Conservation (phyloP, 2,888 invertebrate species). For the Lymantria dispar region DNA sequence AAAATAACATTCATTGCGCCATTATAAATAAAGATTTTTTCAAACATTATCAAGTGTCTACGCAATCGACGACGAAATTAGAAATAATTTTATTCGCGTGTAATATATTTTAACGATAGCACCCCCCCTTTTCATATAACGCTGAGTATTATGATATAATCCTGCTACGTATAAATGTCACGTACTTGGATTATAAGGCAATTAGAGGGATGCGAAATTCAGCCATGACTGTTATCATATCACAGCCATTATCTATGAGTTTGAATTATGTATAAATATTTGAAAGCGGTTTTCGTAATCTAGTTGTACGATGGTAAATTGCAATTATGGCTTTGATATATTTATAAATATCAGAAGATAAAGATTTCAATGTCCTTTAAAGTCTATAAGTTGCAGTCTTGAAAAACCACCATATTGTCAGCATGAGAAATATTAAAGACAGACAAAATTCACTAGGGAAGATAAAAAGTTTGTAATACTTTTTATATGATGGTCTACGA, state of each 20-base stretch:
- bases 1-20: slow-evolving; percentile 4
- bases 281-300: slow-evolving; percentile 19
- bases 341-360: neutral
- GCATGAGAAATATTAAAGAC: too few relatives aligned
- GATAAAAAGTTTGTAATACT: too few relatives aligned
- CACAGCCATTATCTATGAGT: slow-evolving; percentile 25
- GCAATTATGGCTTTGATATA: neutral
- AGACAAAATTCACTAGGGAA: too few relatives aligned
- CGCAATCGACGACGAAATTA: slow-evolving; percentile 6
- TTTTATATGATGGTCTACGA: too few relatives aligned
- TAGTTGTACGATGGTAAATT: slow-evolving; percentile 6
- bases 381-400: too few relatives aligned
- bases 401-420: too few relatives aligned
- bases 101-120: neutral
- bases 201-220: slow-evolving; percentile 51
- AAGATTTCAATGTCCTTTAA: too few relatives aligned
- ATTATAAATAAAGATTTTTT: neutral
- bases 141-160: slow-evolving; percentile 40
- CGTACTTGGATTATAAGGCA: slow-evolving; percentile 63
- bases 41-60: neutral
- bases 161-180: slow-evolving; percentile 50
- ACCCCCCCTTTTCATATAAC: slow-evolving; percentile 4
- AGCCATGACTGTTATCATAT: slow-evolving; percentile 26
- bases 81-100: neutral
- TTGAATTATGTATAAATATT: slow-evolving; percentile 27